Conservation (phyloP, 2,797 vertebrate species). For the Muraenolepis orangiensis region DNA sequence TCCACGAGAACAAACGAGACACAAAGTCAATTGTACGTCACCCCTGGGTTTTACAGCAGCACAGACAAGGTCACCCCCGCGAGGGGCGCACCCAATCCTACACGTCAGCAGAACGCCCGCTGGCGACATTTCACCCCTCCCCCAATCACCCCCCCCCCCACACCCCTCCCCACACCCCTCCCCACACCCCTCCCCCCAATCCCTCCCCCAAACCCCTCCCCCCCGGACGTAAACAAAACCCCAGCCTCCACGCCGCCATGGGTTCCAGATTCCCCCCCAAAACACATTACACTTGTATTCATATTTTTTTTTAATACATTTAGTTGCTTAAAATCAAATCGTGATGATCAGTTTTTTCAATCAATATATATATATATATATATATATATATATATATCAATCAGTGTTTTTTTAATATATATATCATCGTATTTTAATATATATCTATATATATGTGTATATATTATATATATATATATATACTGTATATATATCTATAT, state of each 20-base stretch:
- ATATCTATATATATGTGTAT: too few relatives aligned
- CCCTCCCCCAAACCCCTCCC: too few relatives aligned
- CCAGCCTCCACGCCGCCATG: background rate
- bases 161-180: too few relatives aligned
- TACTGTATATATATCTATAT: too few relatives aligned
- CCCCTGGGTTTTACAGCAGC: constrained; percentile 66
- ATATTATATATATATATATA: too few relatives aligned
- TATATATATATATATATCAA: background rate
- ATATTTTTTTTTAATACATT: background rate
- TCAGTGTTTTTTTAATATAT: too few relatives aligned
- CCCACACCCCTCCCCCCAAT: too few relatives aligned
- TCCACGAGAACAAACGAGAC: constrained; percentile 66
- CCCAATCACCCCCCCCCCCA: too few relatives aligned
- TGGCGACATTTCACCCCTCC: background rate
- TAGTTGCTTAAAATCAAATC: background rate
- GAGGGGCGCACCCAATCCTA: constrained; percentile 59
- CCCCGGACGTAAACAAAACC: background rate
- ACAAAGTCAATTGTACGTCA: constrained; percentile 65
- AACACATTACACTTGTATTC: background rate
- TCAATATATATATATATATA: background rate
- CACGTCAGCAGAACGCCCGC: constrained; percentile 47
- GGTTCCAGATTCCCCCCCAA: background rate
- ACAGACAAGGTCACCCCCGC: constrained; percentile 64
- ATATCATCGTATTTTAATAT: background rate
- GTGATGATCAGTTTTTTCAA: background rate